Conservation (phyloP, 2,797 vertebrate species). For the Lutjanus argentimaculatus region DNA sequence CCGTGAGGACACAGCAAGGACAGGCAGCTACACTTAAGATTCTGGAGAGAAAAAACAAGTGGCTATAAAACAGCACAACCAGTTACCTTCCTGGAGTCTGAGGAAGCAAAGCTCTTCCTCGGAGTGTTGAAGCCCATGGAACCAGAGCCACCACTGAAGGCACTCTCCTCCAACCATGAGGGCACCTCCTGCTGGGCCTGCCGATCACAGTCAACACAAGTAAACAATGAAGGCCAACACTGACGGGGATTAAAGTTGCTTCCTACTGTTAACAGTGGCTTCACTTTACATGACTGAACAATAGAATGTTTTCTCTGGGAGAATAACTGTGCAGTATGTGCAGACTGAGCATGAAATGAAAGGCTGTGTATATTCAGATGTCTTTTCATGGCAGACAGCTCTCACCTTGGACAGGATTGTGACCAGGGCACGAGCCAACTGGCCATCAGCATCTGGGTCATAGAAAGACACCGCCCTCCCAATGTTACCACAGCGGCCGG, state of each 20-base stretch:
- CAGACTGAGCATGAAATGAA: neutral
- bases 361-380: too few relatives aligned
- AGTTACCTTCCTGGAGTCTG: constrained; percentile 88
- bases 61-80: too few relatives aligned
- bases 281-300: neutral
- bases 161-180: constrained; percentile 91
- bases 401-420: constrained; percentile 90
- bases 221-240: neutral
- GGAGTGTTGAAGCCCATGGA: constrained; percentile 64
- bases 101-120: constrained; percentile 78
- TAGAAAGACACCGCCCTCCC: constrained; percentile 94
- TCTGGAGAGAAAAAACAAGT: neutral
- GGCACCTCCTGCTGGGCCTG: constrained; percentile 97
- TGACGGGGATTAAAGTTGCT: too few relatives aligned
- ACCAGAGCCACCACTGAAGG: constrained; percentile 77
- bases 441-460: constrained; percentile 77
- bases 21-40: neutral
- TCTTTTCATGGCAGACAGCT: too few relatives aligned
- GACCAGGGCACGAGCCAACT: constrained; percentile 86
- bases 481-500: constrained; percentile 94
- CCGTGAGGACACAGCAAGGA: neutral
- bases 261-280: neutral
- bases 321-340: too few relatives aligned
- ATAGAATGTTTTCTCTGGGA: neutral
- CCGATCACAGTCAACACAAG: neutral